Conservation (phyloP, 1,140 invertebrate species). For the Parasteatoda tepidariorum region DNA sequence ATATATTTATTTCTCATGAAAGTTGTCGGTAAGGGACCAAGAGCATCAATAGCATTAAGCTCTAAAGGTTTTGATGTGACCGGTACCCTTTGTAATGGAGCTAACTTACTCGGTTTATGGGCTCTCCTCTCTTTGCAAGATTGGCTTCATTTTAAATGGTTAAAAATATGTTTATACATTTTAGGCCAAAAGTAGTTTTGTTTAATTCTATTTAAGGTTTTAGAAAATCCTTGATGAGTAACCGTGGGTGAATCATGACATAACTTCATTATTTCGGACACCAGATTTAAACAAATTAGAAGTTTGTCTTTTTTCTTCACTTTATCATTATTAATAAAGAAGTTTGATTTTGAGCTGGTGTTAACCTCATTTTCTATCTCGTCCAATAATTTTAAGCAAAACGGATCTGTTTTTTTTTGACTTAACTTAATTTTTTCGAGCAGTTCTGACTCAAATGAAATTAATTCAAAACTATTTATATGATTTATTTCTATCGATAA, state of each 20-base stretch:
- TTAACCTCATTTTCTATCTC: too few relatives aligned
- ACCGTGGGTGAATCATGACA: background rate
- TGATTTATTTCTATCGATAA: background rate
- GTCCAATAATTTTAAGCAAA: too few relatives aligned
- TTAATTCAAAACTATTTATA: too few relatives aligned
- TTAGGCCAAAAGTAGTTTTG: background rate
- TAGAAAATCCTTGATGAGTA: background rate
- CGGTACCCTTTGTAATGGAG: background rate
- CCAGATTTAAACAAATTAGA: background rate
- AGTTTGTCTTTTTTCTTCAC: background rate
- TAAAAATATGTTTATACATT: background rate
- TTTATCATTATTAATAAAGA: background rate
- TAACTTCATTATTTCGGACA: background rate
- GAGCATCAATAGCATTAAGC: conserved; percentile 44
- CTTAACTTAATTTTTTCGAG: too few relatives aligned
- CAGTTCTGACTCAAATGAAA: too few relatives aligned
- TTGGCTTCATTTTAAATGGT: background rate
- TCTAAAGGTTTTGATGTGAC: background rate
- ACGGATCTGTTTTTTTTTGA: too few relatives aligned
- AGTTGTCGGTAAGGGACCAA: conserved; percentile 63
- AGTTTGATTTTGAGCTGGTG: too few relatives aligned
- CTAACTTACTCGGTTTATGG: background rate
- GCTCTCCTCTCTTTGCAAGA: background rate
- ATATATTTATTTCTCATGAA: conserved; percentile 63
- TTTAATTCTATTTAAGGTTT: conserved; percentile 3